Base-by-base conservation (phyloP, 2,797 vertebrate species). In the Myotis vivesi region DNA sequence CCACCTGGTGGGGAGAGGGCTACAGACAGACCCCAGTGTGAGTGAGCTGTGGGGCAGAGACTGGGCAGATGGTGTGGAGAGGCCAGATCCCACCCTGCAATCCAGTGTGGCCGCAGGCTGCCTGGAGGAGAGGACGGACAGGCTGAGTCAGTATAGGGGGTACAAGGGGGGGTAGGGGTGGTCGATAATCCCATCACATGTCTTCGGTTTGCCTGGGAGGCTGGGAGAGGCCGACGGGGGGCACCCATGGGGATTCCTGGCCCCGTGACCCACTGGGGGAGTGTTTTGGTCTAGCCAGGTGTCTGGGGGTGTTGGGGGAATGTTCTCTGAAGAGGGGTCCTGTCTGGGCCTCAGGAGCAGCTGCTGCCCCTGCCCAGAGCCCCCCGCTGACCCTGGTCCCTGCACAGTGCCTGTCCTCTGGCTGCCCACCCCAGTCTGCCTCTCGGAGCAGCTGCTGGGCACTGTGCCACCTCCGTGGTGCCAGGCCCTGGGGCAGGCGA, bases 371-470 rank as follows among this genome's bases (percentile, higher is more conserved):
- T 64, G 11, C 49, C 22, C 57, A 12, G 22, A 49, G 44, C 30
- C 80, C 49, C 30, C 69, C 68, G 38, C n/a, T 91, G 83, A 87
- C 83, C 87, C 90, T 76, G 38, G 51, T 8, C 77, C 59, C 23
- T 44, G 33, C 16, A 15, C 30, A 53, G 33, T 76, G 87, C 83
- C 96, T 92, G 17, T 55, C 92, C 94, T 81, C 83, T 57, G 41
- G 57, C 88, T 66, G 44, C 44, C 59, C n/a, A 16, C 5, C 71
- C 38, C 66, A 83, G 87, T 68, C 53, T 83, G 75, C 88, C 84
- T 94, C 19, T 76, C 80, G 76, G 69, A 97, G 92, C 94, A 96
- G 91, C 96, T 96, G 92, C 72, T n/a, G 81, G 92, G 91, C 79
- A 8, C 41, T 33, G 2, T 72, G 44, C 66, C 46, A 49, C 77